Conservation (phyloP, 2,888 invertebrate species). For the Eueremaeus valkanovi region DNA sequence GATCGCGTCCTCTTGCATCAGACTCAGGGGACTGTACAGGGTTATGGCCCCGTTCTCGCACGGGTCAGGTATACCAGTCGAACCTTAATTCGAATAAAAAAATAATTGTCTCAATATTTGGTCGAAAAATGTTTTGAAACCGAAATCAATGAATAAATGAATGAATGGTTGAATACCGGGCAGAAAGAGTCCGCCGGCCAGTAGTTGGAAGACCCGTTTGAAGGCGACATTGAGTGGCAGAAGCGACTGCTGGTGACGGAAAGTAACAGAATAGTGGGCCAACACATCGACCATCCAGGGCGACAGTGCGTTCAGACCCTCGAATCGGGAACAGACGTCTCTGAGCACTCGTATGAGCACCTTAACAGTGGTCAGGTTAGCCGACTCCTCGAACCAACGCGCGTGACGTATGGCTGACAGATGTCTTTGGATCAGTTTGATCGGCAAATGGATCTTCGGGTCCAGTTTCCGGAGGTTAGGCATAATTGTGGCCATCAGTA, state of each 20-base stretch:
- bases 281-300: conserved; percentile 96
- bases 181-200: conserved; percentile 89
- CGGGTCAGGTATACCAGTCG: conserved; percentile 69
- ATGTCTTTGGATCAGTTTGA: conserved; percentile 75
- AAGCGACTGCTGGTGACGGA: conserved; percentile 87
- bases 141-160: not conserved
- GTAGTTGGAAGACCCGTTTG: conserved; percentile 75
- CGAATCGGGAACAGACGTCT: conserved; percentile 82
- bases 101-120: not conserved
- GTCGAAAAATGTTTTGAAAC: no score
- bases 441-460: conserved; percentile 70
- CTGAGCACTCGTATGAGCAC: conserved; percentile 87
- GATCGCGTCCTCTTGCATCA: conserved; percentile 81
- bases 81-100: conserved; percentile 55
- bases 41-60: conserved; percentile 84
- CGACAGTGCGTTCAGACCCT: conserved; percentile 81
- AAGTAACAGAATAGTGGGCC: conserved; percentile 93
- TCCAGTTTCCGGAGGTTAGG: conserved; percentile 90
- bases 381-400: conserved; percentile 97
- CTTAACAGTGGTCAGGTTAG: conserved; percentile 85
- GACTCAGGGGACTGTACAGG: conserved; percentile 81
- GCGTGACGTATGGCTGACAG: conserved; percentile 91
- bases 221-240: conserved; percentile 88
- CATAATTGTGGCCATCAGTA: conserved; percentile 88
- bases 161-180: conserved; percentile 58